phyloP scores from a whole-genome alignment of 2,113 vertebrate species.

The Saguinus midas region DNA sequence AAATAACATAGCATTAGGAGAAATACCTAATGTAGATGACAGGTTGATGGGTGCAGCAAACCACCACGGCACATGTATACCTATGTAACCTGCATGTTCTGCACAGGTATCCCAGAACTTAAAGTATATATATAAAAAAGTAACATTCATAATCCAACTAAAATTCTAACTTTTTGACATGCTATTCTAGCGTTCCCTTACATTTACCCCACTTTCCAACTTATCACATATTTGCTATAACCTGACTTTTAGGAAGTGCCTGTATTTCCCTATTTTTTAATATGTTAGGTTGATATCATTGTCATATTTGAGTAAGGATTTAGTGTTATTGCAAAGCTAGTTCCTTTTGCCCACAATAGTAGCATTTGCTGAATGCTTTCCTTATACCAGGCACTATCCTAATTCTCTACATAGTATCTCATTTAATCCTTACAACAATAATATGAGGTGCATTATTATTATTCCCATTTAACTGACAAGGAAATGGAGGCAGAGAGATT shows the following conservation, averaged over 20 bases:
- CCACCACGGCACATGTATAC: too few relatives aligned
- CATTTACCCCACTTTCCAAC: neutral
- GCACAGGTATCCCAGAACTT: too few relatives aligned
- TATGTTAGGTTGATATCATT: neutral
- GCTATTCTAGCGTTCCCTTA: constrained; percentile 18
- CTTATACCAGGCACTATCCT: neutral
- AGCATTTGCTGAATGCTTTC: neutral
- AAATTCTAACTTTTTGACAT: constrained; percentile 55
- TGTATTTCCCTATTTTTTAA: neutral
- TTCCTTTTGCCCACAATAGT: neutral
- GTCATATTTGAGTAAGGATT: neutral
- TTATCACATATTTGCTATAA: constrained; percentile 5
- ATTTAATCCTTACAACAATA: neutral
- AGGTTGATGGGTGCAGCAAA: too few relatives aligned
- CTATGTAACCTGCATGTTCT: too few relatives aligned
- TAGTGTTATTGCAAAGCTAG: neutral
- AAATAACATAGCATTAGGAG: neutral
- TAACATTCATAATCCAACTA: constrained; percentile 11
- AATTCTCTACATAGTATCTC: neutral
- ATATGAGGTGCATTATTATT: neutral
- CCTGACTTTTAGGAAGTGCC: neutral
- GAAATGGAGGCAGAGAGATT: neutral
- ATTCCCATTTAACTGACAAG: neutral
- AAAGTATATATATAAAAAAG: neutral
- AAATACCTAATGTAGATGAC: too few relatives aligned